These are phyloP conservation scores for Eupithecia subumbrata DNA, from an alignment of 2,888 invertebrate species.

Conservation along the genomic window DNA sequence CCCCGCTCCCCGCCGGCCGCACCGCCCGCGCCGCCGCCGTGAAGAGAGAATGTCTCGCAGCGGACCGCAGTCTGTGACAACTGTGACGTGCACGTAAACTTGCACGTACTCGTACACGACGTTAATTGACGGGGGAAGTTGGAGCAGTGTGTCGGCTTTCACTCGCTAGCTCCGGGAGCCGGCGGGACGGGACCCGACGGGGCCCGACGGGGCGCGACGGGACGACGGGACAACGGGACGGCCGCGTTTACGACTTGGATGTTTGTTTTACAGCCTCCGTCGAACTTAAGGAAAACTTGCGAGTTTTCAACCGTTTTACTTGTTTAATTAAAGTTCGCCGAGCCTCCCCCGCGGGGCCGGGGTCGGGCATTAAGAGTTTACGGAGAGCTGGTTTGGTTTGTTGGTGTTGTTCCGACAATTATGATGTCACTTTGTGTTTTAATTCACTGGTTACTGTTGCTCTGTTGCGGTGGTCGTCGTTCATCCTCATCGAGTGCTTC, in stretches of 20 bases:
- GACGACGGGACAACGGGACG: not conserved
- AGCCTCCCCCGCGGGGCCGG: not conserved
- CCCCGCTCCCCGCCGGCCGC: too few species aligned
- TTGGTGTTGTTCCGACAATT: not conserved
- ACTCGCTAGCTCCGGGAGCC: not conserved
- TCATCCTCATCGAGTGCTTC: not conserved
- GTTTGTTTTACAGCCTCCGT: conserved; percentile 31
- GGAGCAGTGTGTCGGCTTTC: not conserved
- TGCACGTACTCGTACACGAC: not conserved
- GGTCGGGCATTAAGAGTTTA: not conserved
- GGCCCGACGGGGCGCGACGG: not conserved
- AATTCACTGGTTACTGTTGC: not conserved
- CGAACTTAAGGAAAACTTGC: conserved; percentile 27
- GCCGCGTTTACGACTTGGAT: conserved; percentile 24
- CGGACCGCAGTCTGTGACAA: too few species aligned
- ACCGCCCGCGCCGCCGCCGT: too few species aligned
- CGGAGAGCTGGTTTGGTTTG: not conserved
- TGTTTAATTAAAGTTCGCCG: conserved; percentile 28
- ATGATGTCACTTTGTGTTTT: not conserved
- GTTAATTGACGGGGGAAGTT: not conserved
- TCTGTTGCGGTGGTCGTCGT: not conserved
- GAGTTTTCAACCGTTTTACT: conserved; percentile 15
- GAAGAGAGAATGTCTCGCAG: too few species aligned
- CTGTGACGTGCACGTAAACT: not conserved
- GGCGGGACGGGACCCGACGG: not conserved